Evolutionary conservation across 2,888 invertebrate species (phyloP), one percentile per base, ranked within the genome.

Genomic region (Argyresthia albistria): DNA sequence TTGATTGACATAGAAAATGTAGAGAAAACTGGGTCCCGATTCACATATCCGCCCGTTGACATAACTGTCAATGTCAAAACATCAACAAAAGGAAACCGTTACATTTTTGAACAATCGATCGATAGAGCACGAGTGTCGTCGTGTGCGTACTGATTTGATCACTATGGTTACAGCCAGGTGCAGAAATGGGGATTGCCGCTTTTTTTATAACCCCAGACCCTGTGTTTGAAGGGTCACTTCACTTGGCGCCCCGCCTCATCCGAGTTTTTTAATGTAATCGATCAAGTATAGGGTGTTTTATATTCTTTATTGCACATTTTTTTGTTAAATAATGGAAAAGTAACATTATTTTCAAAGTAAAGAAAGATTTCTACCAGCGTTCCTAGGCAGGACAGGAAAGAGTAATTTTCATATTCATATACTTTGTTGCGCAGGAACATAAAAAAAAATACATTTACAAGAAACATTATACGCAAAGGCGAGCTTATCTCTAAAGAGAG

Each of bases 111-210:
- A 9, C 42, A 59, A 59, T 52, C 56, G 60, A 63, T 68, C 66
- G 60, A 67, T 67, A 63, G 61, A 66, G 60, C 61, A 60, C 57
- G 58, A 66, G 68, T 67, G 68, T 66, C 72, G 74, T 72, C 66
- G 54, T 76, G 72, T n/a, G n/a, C n/a, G n/a, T 80, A 75, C 77
- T 86, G 86, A 87, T 87, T 87, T 76, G 73, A 80, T 86, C 81
- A 67, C 86, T 77, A 87, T 87, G 83, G 87, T 77, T 73, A 87
- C 86, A 57, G 72, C 86, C 86, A 87, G 86, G 86, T 87, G 86
- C 74, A 64, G 60, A 54, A 54, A 59, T 25, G 25, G 66, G 65
- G 63, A 61, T 64, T 63, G 65, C 59, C 67, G 65, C 59, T 67
- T 76, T 73, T 71, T 73, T 66, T 58, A 62, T 63, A 51, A 25